Conservation (phyloP, 2,888 invertebrate species). For the Folsomia manolachei region DNA sequence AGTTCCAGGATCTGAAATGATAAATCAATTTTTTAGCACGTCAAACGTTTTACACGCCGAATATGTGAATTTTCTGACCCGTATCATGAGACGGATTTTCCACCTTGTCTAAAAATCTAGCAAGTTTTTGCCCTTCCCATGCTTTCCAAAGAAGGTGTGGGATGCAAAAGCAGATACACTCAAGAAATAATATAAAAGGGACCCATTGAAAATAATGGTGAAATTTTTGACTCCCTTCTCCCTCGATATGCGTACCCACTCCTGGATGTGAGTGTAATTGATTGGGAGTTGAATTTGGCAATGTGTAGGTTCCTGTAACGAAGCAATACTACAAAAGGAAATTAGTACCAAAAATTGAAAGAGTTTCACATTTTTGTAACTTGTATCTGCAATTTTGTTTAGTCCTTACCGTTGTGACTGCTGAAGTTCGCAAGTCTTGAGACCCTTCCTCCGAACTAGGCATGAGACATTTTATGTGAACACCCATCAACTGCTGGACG, state of each 20-base stretch:
- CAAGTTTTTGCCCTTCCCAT: background rate
- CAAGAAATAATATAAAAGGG: slow-evolving; percentile 6
- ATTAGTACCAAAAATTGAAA: too few relatives aligned
- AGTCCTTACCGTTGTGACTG: background rate
- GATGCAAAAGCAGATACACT: background rate
- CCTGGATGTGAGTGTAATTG: background rate
- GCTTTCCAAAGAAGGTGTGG: slow-evolving; percentile 7
- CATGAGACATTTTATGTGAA: slow-evolving; percentile 51
- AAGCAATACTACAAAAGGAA: slow-evolving; percentile 13
- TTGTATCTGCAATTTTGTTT: background rate
- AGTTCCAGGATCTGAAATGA: background rate
- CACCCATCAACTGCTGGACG: slow-evolving; percentile 50
- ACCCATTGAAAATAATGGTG: slow-evolving; percentile 19
- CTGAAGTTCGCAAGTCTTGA: background rate
- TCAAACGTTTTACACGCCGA: background rate
- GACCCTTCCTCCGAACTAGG: background rate
- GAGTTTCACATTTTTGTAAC: too few relatives aligned
- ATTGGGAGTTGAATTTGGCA: background rate
- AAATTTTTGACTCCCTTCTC: slow-evolving; percentile 7
- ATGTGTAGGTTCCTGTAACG: slow-evolving; percentile 11
- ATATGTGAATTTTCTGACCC: too few relatives aligned
- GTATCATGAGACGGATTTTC: background rate
- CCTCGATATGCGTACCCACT: slow-evolving; percentile 4
- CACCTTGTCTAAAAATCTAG: background rate
- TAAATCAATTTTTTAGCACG: background rate